A percentile compares a stretch with the other conserved stretches of the same genome.
Evolutionary conservation across 2,113 vertebrate species (phyloP).

Genomic region (Silurus meridionalis): DNA sequence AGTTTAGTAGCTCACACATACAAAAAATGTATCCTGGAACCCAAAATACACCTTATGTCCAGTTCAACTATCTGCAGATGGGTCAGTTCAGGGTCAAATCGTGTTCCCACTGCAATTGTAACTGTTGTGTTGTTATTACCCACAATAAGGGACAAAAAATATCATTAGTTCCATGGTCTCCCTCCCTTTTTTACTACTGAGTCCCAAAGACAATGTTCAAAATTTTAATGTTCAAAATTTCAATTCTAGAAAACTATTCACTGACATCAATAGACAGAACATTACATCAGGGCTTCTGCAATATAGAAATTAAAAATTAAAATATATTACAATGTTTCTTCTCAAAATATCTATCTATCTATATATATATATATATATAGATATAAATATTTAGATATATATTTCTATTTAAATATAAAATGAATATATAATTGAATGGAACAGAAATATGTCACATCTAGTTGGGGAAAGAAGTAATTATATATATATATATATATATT

Average conservation of each 20-base stretch:
- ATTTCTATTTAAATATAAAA: slow-evolving; percentile 82
- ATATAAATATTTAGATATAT: slow-evolving; percentile 64
- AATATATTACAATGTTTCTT: slow-evolving; percentile 75
- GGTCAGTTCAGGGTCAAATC: not conserved
- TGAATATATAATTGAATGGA: slow-evolving; percentile 78
- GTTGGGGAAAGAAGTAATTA: slow-evolving; percentile 67
- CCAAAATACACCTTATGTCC: not conserved
- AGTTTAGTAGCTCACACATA: not conserved
- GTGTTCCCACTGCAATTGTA: not conserved
- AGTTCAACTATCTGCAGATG: not conserved
- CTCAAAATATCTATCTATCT: slow-evolving; percentile 63
- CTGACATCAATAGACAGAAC: slow-evolving; percentile 68
- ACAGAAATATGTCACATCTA: slow-evolving; percentile 74
- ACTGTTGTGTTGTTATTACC: not conserved
- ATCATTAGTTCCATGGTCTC: slow-evolving; percentile 48
- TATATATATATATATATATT: slow-evolving; percentile 58
- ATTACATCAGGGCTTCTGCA: slow-evolving; percentile 78
- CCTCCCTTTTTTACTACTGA: slow-evolving; percentile 49
- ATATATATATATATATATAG: not conserved
- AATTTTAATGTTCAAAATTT: slow-evolving; percentile 58
- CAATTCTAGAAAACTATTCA: slow-evolving; percentile 67
- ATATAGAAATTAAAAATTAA: slow-evolving; percentile 73
- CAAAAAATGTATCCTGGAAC: not conserved
- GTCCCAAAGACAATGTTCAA: slow-evolving; percentile 69
- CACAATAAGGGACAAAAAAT: too few species aligned